Evolutionary conservation across 2,888 invertebrate genomes (phyloP), one percentile per base, ranked within the genome.

Genomic region (Nymphalis polychloros): DNA sequence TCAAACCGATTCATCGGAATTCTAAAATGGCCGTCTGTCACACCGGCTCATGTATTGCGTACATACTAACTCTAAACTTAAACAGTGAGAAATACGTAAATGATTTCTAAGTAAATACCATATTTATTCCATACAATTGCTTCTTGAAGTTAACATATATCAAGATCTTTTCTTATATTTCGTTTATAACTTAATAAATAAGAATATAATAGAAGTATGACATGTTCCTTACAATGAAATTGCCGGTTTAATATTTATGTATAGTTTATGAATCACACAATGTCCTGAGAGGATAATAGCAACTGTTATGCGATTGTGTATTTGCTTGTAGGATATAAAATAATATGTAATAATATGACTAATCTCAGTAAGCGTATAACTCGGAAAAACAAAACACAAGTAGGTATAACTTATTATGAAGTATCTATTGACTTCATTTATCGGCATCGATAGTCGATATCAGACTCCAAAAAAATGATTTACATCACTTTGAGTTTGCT

Each of bases 1-100:
- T 79, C 77, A 80, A 84, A 90, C 81, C 84, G 85, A 86, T 81
- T 88, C 87, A 88, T 88, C 84, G 75, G 78, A 81, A 88, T 84
- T 86, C 80, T 78, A 90, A 88, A 77, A 88, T 87, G 88, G 89
- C 73, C 72, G 82, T 76, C 78, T 75, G 78, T 79, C 78, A 74
- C 77, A 74, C 74, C 73, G 76, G 71, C 72, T 75, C 75, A 61
- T 68, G 74, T 71, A 73, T 74, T 77, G 72, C 72, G 70, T 71
- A 72, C 72, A 73, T 64, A 65, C 70, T 69, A 66, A 69, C 63
- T 66, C 19, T 13, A 68, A 71, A 72, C 65, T 68, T 66, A 69
- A 73, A 73, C 68, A 70, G 63, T 52, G 69, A 70, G 73, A 72
- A 68, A 72, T 70, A 75, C 65, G 75, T 77, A 70, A 75, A 75